Conservation (phyloP, 2,113 vertebrate genomes). For the Arizona elegans region DNA sequence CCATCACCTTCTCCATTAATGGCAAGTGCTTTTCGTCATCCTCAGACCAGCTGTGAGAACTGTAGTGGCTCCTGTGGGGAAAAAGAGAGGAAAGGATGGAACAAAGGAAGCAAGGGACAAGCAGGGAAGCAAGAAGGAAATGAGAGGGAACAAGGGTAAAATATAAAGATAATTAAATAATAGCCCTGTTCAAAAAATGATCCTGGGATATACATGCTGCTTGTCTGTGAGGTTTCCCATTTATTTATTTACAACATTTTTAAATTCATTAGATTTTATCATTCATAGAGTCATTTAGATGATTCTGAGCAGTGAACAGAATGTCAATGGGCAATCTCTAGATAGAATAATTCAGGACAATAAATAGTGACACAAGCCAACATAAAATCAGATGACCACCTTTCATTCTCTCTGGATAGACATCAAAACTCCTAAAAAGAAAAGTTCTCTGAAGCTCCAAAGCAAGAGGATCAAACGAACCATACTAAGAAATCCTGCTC, state of each 20-base stretch:
- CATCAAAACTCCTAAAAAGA: not conserved
- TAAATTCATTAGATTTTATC: not conserved
- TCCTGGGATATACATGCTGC: not conserved
- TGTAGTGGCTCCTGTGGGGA: not conserved
- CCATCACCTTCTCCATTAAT: not conserved
- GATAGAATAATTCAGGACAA: not conserved
- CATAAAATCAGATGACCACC: not conserved
- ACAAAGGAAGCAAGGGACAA: not conserved
- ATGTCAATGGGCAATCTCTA: not conserved
- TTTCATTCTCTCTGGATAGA: not conserved
- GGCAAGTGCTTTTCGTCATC: not conserved
- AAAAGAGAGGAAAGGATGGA: not conserved
- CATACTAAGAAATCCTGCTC: not conserved
- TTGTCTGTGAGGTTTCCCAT: not conserved
- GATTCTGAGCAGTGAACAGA: not conserved
- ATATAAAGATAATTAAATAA: not conserved
- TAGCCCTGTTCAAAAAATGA: not conserved
- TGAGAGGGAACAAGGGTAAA: not conserved
- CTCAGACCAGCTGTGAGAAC: not conserved
- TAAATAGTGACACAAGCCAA: not conserved
- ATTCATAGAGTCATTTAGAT: not conserved
- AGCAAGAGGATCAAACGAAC: not conserved
- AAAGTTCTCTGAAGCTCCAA: not conserved
- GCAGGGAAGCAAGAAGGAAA: not conserved
- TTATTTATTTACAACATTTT: not conserved